A percentile compares a stretch with the other conserved stretches of the same genome.
These are phyloP conservation scores for Tylochromis polylepis DNA, from an alignment of 2,113 vertebrate species.

Conservation along the genomic window DNA sequence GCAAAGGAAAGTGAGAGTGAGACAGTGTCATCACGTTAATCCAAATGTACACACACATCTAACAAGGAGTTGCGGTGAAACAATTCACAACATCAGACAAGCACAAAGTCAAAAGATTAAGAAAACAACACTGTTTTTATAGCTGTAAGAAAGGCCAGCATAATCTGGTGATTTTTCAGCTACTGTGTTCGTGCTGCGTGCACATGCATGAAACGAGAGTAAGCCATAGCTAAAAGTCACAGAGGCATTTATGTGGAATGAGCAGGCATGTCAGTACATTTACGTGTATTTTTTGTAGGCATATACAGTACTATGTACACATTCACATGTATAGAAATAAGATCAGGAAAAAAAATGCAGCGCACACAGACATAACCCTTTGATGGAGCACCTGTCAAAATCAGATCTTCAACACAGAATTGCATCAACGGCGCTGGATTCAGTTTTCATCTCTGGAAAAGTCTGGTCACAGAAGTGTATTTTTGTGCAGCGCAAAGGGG, in stretches of 20 bases:
- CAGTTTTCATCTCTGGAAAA: constrained; percentile 14
- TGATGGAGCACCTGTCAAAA: constrained; percentile 49
- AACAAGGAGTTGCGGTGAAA: constrained; percentile 15
- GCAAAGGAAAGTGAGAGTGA: constrained; percentile 34
- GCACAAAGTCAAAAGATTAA: constrained; percentile 53
- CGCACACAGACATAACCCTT: constrained; percentile 23
- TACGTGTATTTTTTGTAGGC: background rate
- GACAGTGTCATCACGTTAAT: constrained; percentile 34
- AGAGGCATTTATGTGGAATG: constrained; percentile 60
- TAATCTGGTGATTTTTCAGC: constrained; percentile 41
- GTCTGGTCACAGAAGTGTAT: constrained; percentile 1
- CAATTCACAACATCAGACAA: constrained; percentile 17
- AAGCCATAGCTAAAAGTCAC: constrained; percentile 47
- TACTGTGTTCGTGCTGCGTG: constrained; percentile 29
- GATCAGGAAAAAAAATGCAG: background rate
- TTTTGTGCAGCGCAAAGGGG: background rate
- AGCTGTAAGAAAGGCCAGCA: background rate
- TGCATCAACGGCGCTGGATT: constrained; percentile 8
- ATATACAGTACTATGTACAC: background rate
- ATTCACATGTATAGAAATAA: background rate
- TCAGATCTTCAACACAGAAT: constrained; percentile 1
- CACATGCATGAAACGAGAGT: constrained; percentile 19
- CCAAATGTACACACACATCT: constrained; percentile 12
- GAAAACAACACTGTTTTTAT: constrained; percentile 43
- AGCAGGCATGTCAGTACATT: constrained; percentile 54